Base-by-base conservation (phyloP, 2,888 invertebrate species). In the Liodrosophila aerea region DNA sequence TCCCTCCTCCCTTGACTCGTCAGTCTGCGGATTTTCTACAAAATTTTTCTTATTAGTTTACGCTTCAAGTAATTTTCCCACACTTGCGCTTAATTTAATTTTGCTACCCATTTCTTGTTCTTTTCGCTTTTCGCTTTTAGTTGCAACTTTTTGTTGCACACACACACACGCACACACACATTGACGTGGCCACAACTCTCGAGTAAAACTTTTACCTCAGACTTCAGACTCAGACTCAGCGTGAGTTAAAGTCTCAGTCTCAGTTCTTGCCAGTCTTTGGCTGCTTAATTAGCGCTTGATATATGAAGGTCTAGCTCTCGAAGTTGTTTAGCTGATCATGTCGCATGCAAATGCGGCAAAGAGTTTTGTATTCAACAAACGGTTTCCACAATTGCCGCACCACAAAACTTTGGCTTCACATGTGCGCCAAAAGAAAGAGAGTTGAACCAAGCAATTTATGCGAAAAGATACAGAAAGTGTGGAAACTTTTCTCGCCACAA, bases 81-180 rank as follows among this genome's bases (percentile, higher is more conserved):
- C 82, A 81, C 74, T 76, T 78, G 75, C 73, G 76, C 61, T 75
- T 83, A 76, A 83, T 81, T 81, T 80, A 76, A 80, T 81, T 75
- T 80, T 68, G 62, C 71, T 68, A 51, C 68, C 41, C 58, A 62
- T 56, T 62, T 57, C 66, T 59, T 37, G 37, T 64, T 61, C 57
- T 52, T 74, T 65, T 70, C 62, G 62, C 70, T 76, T 74, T 74
- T 75, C 58, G 61, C 64, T 53, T 64, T 53, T 40, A 34, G 47
- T 41, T 50, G 50, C 56, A 37, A 57, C 47, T 53, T 68, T 57
- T 52, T 36, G 70, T 37, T 69, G 64, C 52, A 57, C 58, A 53
- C 49, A 47, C 18, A 46, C n/a, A n/a, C n/a, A n/a, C n/a, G n/a
- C 49, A 34, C 8, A 12, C 45, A 64, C 53, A 60, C 34, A 44